A percentile compares a stretch with the other conserved stretches of the same genome.
phyloP scores from a whole-genome alignment of 2,113 vertebrate species.

The Oncorhynchus tshawytscha region DNA sequence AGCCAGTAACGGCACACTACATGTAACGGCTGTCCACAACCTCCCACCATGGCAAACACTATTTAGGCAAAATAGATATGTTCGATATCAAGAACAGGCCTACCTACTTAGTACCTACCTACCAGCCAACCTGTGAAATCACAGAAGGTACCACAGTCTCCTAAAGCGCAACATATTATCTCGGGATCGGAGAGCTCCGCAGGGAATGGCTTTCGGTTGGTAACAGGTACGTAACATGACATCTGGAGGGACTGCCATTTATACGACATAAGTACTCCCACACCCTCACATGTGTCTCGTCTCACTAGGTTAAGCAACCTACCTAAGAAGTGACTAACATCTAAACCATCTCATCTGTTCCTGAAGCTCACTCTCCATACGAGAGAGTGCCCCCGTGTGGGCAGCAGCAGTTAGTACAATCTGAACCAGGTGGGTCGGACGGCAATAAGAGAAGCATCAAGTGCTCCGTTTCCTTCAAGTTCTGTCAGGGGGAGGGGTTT shows the following conservation, averaged over 20 bases:
- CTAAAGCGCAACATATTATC: background rate
- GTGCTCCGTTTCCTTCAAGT: slow-evolving; percentile 14
- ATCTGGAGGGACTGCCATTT: background rate
- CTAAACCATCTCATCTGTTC: background rate
- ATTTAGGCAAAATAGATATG: background rate
- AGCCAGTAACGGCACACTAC: background rate
- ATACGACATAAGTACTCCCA: background rate
- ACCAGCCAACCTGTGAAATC: background rate
- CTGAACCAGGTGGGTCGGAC: slow-evolving; percentile 55
- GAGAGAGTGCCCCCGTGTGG: slow-evolving; percentile 41
- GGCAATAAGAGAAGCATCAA: slow-evolving; percentile 21
- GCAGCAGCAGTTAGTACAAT: slow-evolving; percentile 61
- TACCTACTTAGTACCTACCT: background rate
- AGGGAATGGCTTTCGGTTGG: background rate
- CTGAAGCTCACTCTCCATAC: background rate
- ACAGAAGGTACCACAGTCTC: background rate
- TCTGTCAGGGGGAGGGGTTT: background rate
- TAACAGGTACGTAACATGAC: background rate
- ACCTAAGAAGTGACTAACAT: background rate
- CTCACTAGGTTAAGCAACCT: background rate
- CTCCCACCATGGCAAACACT: background rate
- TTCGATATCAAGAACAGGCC: background rate
- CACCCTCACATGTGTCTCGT: background rate
- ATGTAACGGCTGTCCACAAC: background rate
- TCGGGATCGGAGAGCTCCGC: background rate